Conservation (phyloP, 2,797 vertebrate genomes). For the Argyrosomus regius region DNA sequence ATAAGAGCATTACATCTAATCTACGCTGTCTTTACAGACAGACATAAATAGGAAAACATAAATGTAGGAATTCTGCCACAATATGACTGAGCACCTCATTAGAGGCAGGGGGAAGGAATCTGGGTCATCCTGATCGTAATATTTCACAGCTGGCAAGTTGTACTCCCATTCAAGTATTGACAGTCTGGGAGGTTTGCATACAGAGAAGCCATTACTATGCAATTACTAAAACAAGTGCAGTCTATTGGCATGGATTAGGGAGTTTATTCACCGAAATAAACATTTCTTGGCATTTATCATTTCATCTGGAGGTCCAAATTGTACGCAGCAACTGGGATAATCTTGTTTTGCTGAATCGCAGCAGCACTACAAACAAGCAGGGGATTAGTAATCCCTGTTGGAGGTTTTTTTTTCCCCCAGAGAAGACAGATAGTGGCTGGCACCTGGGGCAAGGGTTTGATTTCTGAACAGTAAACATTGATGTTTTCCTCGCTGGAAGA, state of each 20-base stretch:
- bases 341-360: slow-evolving; percentile 72
- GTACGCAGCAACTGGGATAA: slow-evolving; percentile 57
- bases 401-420: slow-evolving; percentile 33
- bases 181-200: slow-evolving; percentile 63
- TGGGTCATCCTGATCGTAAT: slow-evolving; percentile 76
- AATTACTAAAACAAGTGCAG: slow-evolving; percentile 64
- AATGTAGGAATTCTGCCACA: slow-evolving; percentile 55
- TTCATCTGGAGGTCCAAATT: slow-evolving; percentile 65
- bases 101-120: slow-evolving; percentile 68
- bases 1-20: slow-evolving; percentile 24
- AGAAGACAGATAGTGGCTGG: slow-evolving; percentile 70
- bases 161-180: slow-evolving; percentile 65
- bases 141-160: slow-evolving; percentile 65
- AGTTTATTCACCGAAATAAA: slow-evolving; percentile 71
- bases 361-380: slow-evolving; percentile 67
- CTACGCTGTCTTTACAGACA: slow-evolving; percentile 34
- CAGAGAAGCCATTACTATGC: slow-evolving; percentile 61
- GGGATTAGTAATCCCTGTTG: slow-evolving; percentile 70
- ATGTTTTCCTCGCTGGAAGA: slow-evolving; percentile 79
- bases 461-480: slow-evolving; percentile 82
- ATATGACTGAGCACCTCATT: slow-evolving; percentile 73
- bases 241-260: slow-evolving; percentile 63
- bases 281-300: slow-evolving; percentile 67
- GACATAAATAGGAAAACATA: slow-evolving; percentile 61
- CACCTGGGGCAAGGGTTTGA: slow-evolving; percentile 73